Evolutionary conservation across 2,888 invertebrate species (phyloP).

Genomic region (Cerastis leucographa): DNA sequence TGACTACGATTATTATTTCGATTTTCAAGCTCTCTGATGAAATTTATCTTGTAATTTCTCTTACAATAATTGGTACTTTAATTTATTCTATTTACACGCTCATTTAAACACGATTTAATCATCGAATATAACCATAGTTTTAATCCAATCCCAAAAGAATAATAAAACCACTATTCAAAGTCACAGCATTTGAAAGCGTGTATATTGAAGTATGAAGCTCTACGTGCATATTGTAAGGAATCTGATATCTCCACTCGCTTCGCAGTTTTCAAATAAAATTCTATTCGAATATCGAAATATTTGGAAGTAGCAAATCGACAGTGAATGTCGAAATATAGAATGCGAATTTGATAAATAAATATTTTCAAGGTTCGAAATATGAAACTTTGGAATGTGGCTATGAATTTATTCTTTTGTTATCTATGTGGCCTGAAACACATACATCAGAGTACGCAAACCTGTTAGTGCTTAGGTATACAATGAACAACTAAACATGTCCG

Average conservation of each 20-base stretch:
- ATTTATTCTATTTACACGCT: background rate
- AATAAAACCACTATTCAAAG: slow-evolving; percentile 23
- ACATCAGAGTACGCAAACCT: background rate
- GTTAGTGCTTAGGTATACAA: background rate
- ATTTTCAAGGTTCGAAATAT: slow-evolving; percentile 5
- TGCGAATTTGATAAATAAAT: slow-evolving; percentile 33
- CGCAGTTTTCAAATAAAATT: slow-evolving; percentile 43
- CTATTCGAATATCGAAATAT: slow-evolving; percentile 44
- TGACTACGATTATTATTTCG: slow-evolving; percentile 35
- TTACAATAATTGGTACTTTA: too few species aligned
- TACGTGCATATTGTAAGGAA: slow-evolving; percentile 40
- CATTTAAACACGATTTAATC: background rate
- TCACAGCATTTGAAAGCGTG: slow-evolving; percentile 12
- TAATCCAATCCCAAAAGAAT: slow-evolving; percentile 17
- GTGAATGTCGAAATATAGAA: slow-evolving; percentile 36
- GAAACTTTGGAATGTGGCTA: background rate
- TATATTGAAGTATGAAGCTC: slow-evolving; percentile 2
- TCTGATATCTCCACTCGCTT: slow-evolving; percentile 28
- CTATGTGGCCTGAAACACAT: background rate
- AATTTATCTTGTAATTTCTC: slow-evolving; percentile 17
- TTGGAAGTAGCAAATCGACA: slow-evolving; percentile 46
- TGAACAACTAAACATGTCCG: background rate
- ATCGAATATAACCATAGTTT: background rate
- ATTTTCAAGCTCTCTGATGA: slow-evolving; percentile 26
- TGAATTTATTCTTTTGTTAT: slow-evolving; percentile 4